Percentiles rank a stretch among this genome's conserved stretches.
Evolutionary conservation across 2,113 vertebrate genomes (phyloP).

Genomic region (Hippoglossus stenolepis): DNA sequence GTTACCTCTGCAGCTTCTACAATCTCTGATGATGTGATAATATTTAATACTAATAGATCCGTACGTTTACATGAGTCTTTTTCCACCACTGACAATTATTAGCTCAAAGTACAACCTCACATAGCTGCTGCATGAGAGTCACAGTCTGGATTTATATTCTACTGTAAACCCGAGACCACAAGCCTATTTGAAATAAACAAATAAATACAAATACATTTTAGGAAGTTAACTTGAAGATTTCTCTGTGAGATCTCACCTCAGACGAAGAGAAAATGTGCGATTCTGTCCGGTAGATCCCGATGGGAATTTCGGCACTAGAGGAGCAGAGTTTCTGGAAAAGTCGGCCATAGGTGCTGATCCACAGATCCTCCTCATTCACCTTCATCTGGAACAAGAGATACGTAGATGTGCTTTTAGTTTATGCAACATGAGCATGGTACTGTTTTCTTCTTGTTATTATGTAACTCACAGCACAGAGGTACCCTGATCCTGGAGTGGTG

Average conservation of each 20-base stretch:
- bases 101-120: too few species aligned
- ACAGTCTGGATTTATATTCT: neutral
- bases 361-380: slow-evolving; percentile 92
- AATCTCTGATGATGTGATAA: too few species aligned
- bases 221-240: neutral
- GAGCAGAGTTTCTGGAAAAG: slow-evolving; percentile 96
- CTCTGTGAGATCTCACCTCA: slow-evolving; percentile 80
- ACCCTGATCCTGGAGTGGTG: slow-evolving; percentile 94
- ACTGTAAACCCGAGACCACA: neutral
- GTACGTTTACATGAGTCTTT: too few species aligned
- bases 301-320: slow-evolving; percentile 93
- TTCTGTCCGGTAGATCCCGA: slow-evolving; percentile 94
- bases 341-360: slow-evolving; percentile 94
- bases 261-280: slow-evolving; percentile 89
- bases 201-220: neutral
- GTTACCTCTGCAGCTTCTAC: too few species aligned
- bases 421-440: too few species aligned
- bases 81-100: too few species aligned
- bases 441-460: neutral
- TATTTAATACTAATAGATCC: too few species aligned
- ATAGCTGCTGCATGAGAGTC: too few species aligned
- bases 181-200: neutral
- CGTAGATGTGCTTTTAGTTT: neutral
- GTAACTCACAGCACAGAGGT: slow-evolving; percentile 91
- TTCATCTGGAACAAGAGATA: slow-evolving; percentile 85